These are phyloP conservation scores for Nyctibius grandis DNA, from an alignment of 2,797 vertebrate genomes.

Conservation along the genomic window DNA sequence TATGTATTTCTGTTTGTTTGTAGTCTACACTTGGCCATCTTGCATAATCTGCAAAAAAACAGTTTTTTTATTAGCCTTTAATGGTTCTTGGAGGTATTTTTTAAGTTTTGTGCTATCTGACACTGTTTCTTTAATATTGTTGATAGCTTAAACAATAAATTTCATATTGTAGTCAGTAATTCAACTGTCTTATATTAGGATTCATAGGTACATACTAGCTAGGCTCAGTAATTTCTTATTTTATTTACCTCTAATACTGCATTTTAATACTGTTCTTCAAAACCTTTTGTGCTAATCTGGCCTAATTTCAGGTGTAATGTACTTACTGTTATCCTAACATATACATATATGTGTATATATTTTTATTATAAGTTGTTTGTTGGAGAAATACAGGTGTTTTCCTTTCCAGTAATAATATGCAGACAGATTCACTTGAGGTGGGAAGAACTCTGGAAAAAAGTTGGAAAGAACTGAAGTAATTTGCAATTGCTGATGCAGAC, in stretches of 20 bases:
- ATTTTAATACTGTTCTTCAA: not conserved
- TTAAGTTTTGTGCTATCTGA: not conserved
- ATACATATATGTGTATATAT: rapidly evolving
- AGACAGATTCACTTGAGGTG: not conserved
- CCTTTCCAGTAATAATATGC: not conserved
- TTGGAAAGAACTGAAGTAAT: not conserved
- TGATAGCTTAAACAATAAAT: not conserved
- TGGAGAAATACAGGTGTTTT: not conserved
- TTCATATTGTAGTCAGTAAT: not conserved
- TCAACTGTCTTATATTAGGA: not conserved
- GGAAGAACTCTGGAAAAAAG: not conserved
- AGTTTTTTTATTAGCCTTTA: not conserved
- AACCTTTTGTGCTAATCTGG: not conserved
- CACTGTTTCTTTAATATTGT: not conserved
- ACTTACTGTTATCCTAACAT: not conserved
- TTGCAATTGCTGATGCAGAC: not conserved
- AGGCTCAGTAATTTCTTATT: not conserved
- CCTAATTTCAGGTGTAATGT: not conserved
- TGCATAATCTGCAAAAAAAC: not conserved
- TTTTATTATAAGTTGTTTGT: not conserved
- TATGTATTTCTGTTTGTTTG: not conserved
- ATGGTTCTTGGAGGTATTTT: not conserved
- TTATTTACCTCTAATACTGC: not conserved
- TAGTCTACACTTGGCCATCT: not conserved
- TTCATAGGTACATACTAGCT: not conserved